Base-by-base conservation (phyloP, 2,888 invertebrate species). In the Nesidiocoris tenuis region DNA sequence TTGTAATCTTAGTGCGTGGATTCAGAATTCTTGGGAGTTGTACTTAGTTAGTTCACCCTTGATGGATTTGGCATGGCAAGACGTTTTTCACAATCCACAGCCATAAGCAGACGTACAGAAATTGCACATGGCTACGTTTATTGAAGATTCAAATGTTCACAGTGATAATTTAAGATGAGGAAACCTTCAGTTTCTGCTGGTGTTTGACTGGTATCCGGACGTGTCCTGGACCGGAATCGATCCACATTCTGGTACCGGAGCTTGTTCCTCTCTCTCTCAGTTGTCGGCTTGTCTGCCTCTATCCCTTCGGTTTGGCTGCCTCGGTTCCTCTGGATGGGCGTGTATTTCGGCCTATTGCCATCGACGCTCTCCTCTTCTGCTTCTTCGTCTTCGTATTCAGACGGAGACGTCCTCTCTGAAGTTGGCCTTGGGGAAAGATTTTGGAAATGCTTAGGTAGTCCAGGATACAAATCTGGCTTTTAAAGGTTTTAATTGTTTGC, bases 331-430 rank as follows among this genome's bases (percentile, higher is more conserved):
- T 77, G 77, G 19, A 79, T 78, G 7, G 75, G 77, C 9, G 75
- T 77, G 61, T 79, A 79, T 61, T 78, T 79, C 21, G 79, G 77
- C 54, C 39, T 71, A 57, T 71, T 76, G 18, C 74, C 74, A 16
- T 59, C 75, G 16, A 71, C 68, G 9, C 63, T 39, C 24, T 57
- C 70, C 57, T 77, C 78, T 64, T 77, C 78, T 55, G 61, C 75
- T 56, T 78, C 78, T 63, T 76, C 78, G 61, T 82, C 79, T 56
- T 76, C 78, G 61, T 82, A 79, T 25, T 77, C 77, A 66, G 64
- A 76, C 22, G 77, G 1, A 1, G 54, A 19, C 25, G n/a, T 81
- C 82, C 23, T 85, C 21, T 64, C 65, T 5, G 76, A 75, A 1
- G 74, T 77, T 3, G 76, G 75, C 72, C 78, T 78, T 57, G 17